Evolutionary conservation across 2,113 vertebrate species (phyloP).

Genomic region (Pelecanus crispus): DNA sequence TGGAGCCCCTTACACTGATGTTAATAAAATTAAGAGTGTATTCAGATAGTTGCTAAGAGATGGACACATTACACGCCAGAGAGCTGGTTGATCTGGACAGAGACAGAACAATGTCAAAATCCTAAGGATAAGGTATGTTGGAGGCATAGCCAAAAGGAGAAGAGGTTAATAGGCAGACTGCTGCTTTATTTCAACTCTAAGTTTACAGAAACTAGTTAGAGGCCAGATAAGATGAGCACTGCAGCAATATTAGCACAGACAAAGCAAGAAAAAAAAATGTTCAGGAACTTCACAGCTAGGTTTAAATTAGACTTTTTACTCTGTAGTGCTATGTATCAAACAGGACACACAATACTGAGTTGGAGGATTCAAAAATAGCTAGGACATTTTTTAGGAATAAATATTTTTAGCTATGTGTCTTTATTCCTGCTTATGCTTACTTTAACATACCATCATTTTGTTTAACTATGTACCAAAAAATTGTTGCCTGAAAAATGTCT

Average conservation of each 20-base stretch:
- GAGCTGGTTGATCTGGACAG: background rate
- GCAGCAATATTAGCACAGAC: background rate
- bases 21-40: background rate
- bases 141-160: background rate
- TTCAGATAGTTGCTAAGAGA: background rate
- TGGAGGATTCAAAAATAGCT: background rate
- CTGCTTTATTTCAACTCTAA: background rate
- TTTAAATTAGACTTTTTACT: background rate
- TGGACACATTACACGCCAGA: background rate
- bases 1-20: background rate
- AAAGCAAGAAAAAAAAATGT: background rate
- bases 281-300: background rate
- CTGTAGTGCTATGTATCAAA: background rate
- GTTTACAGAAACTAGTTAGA: background rate
- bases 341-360: no score
- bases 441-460: background rate
- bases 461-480: background rate
- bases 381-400: background rate
- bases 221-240: background rate
- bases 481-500: background rate
- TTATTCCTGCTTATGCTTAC: background rate
- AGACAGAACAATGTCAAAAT: background rate
- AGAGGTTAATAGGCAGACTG: background rate
- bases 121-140: background rate
- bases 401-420: background rate